phyloP scores from a whole-genome alignment of 2,113 vertebrate genomes.

The Ictalurus punctatus region DNA sequence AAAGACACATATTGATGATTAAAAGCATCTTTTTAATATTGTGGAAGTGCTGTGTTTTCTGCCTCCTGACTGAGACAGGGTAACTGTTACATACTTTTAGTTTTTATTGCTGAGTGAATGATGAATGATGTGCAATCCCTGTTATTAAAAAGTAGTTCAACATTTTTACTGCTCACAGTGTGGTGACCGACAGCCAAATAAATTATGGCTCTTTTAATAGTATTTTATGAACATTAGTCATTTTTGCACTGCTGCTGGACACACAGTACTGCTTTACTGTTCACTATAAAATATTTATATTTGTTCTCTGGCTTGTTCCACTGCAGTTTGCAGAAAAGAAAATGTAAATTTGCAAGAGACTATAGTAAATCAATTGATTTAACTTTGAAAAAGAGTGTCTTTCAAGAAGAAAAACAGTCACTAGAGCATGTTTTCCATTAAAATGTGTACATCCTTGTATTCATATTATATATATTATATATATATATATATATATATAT shows the following conservation, averaged over 20 bases:
- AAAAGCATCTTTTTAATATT: neutral
- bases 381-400: neutral
- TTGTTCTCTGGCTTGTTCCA: neutral
- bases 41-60: neutral
- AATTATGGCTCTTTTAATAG: conserved; percentile 14
- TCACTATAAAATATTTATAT: conserved; percentile 11
- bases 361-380: neutral
- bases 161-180: neutral
- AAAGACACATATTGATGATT: neutral
- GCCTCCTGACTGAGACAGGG: neutral
- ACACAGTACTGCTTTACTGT: neutral
- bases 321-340: neutral
- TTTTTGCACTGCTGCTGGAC: conserved; percentile 14
- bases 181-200: conserved; percentile 2
- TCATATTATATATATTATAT: neutral
- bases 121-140: conserved; percentile 10
- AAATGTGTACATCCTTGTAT: neutral
- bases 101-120: neutral
- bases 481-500: too few relatives aligned
- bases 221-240: conserved; percentile 19
- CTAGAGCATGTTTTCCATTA: neutral
- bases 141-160: conserved; percentile 12
- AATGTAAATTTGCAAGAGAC: neutral
- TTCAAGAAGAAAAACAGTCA: neutral
- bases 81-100: neutral